phyloP scores from a whole-genome alignment of 2,888 invertebrate species.

The Aricia artaxerxes region DNA sequence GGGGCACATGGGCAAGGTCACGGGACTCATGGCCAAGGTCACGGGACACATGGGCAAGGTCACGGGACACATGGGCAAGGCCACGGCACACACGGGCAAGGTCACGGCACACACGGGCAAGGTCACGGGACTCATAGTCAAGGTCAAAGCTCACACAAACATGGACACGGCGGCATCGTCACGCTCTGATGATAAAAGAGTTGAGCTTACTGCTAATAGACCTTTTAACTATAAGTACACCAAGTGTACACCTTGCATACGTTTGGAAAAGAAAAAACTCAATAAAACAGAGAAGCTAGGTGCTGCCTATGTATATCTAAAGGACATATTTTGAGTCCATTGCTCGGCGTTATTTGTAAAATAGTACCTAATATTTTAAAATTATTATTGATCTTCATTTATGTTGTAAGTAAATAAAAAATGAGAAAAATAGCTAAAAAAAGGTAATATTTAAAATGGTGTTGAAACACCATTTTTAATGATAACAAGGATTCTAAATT shows the following conservation, averaged over 20 bases:
- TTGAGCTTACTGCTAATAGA: not conserved
- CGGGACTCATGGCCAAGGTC: not conserved
- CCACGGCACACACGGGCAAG: too few relatives aligned
- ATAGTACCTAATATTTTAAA: too few relatives aligned
- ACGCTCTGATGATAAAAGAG: not conserved
- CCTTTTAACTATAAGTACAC: not conserved
- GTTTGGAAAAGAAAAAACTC: not conserved
- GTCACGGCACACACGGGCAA: not conserved
- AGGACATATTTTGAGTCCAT: too few relatives aligned
- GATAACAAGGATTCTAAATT: not conserved
- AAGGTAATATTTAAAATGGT: too few relatives aligned
- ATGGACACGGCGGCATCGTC: not conserved
- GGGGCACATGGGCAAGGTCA: not conserved
- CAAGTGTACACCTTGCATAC: not conserved
- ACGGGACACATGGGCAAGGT: not conserved
- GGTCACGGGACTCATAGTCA: not conserved
- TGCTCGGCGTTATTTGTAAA: too few relatives aligned
- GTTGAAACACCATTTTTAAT: too few relatives aligned
- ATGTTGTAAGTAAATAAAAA: too few relatives aligned
- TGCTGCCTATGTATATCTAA: not conserved
- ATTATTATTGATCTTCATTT: too few relatives aligned
- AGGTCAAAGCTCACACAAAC: conserved; percentile 2
- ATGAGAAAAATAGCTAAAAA: too few relatives aligned
- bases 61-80: too few relatives aligned
- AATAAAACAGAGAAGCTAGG: not conserved